Evolutionary conservation across 1,140 invertebrate genomes (phyloP), one percentile per base, ranked within the genome.

Genomic region (Papilio machaon): DNA sequence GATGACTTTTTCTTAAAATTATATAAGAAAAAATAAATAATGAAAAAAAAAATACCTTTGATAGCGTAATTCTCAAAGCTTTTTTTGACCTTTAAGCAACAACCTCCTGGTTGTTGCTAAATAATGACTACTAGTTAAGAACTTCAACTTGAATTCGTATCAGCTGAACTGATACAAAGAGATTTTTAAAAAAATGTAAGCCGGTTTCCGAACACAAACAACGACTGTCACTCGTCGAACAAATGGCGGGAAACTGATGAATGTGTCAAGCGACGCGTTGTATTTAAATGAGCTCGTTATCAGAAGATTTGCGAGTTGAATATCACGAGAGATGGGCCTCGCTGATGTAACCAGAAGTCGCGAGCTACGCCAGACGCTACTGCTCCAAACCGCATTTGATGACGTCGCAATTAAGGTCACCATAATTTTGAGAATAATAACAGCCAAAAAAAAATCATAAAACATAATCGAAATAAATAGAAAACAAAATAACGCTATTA

Each of bases 1-100:
- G 23, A 30, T 30, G 23, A 30, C 23, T 43, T 43, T 43, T 43
- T 43, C 38, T 43, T 43, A 43, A 43, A 43, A 43, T 43, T 2
- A 47, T 60, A 1, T 64, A 10, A 75, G 52, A 80, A 67, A 79
- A 52, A 58, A 35, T n/a, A 64, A 67, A 83, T 77, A 78, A 80
- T 82, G 4, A 6, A 43, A 84, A 81, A 64, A 78, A 73, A 82
- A 80, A 90, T 82, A 95, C 94, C 93, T 89, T 91, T 93, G 90
- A 90, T 86, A 90, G 91, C 91, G 95, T 89, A 95, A 95, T 95
- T 95, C 95, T 95, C 92, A 94, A 95, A 94, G 93, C 91, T 95
- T 95, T 94, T 89, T 80, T 70, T 74, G 76, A 90, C 92, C 87
- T 81, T 79, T 88, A 93, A 93, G 92, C 93, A 94, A 94, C 93